A percentile compares a stretch with the other conserved stretches of the same genome.
These are phyloP conservation scores for Columba janthina DNA, from an alignment of 2,113 vertebrate genomes.

Conservation along the genomic window DNA sequence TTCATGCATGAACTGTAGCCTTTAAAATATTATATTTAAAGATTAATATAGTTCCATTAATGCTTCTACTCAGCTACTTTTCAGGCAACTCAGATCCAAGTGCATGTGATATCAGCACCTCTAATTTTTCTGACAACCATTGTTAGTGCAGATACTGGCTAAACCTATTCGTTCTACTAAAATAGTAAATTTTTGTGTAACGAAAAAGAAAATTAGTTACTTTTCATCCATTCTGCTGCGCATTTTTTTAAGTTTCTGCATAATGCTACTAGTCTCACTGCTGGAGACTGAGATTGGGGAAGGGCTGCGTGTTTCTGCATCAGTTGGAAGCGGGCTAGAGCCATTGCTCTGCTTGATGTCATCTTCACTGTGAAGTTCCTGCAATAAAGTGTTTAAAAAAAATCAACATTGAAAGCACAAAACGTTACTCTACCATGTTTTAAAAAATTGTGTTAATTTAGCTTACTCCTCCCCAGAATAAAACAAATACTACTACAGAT, in stretches of 20 bases:
- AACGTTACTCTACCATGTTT: background rate
- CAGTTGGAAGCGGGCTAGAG: conserved; percentile 74
- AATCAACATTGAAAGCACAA: background rate
- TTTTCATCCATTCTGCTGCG: conserved; percentile 95
- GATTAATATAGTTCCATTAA: background rate
- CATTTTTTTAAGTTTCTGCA: conserved; percentile 99
- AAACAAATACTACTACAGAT: background rate
- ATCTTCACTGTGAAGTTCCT: conserved; percentile 84
- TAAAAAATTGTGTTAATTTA: background rate
- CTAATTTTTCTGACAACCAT: background rate
- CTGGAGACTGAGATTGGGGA: conserved; percentile 92
- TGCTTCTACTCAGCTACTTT: background rate
- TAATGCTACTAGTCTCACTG: conserved; percentile 97
- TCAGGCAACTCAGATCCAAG: background rate
- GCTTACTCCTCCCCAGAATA: background rate
- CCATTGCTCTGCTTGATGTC: conserved; percentile 70
- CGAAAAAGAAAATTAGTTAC: conserved; percentile 76
- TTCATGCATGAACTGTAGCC: background rate
- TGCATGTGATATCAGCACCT: background rate
- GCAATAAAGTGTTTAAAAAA: background rate
- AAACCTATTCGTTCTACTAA: background rate
- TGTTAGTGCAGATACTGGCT: background rate
- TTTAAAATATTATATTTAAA: background rate
- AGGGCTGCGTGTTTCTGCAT: conserved; percentile 85
- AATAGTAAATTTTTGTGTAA: background rate